phyloP scores from a whole-genome alignment of 1,140 invertebrate genomes.

The Aphelinus certus region DNA sequence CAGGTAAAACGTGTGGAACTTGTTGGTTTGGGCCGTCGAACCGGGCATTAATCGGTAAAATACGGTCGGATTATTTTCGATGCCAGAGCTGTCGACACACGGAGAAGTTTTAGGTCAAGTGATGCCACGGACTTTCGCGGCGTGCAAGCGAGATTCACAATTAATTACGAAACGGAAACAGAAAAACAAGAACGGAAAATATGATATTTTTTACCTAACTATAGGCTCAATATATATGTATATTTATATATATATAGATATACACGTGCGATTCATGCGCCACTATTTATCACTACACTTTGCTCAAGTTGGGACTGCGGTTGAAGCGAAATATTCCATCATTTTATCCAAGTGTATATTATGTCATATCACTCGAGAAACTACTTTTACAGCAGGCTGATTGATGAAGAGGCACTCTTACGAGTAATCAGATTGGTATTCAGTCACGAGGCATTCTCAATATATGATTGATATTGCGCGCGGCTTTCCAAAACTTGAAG shows the following conservation, averaged over 20 bases:
- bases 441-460: too few relatives aligned
- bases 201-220: constrained; percentile 44
- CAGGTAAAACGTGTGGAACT: constrained; percentile 93
- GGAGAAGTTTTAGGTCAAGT: constrained; percentile 29
- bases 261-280: not conserved
- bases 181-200: constrained; percentile 61
- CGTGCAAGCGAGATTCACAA: constrained; percentile 46
- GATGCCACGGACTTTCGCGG: constrained; percentile 5
- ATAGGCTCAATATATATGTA: constrained; percentile 19
- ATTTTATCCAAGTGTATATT: too few relatives aligned
- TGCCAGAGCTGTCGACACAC: constrained; percentile 80
- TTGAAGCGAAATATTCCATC: too few relatives aligned
- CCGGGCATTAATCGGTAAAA: constrained; percentile 95
- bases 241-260: constrained; percentile 4
- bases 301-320: too few relatives aligned
- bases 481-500: too few relatives aligned
- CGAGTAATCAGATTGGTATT: too few relatives aligned
- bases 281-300: too few relatives aligned
- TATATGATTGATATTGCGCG: too few relatives aligned
- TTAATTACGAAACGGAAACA: constrained; percentile 54
- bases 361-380: too few relatives aligned
- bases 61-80: constrained; percentile 93
- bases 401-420: too few relatives aligned
- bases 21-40: constrained; percentile 94
- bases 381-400: too few relatives aligned